Percentiles rank a stretch among this genome's conserved stretches.
phyloP scores from a whole-genome alignment of 92 coral and sea anemone genomes.

The Umimayanthus kanabou region DNA sequence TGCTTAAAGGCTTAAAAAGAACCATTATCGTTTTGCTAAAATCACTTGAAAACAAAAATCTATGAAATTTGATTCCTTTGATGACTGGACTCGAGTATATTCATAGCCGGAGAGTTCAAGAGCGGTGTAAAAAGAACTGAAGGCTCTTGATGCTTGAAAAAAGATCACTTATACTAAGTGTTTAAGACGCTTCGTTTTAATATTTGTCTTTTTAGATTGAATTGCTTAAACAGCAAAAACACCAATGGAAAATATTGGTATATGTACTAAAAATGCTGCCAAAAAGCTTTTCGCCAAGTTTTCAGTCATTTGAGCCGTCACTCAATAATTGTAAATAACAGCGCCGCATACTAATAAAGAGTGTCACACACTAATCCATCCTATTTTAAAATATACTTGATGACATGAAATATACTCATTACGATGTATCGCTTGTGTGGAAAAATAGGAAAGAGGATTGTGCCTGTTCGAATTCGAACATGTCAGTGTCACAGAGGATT shows the following conservation, averaged over 20 bases:
- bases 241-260: too few species aligned
- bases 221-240: too few species aligned
- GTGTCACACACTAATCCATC: slow-evolving; percentile 33
- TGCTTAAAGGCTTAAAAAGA: slow-evolving; percentile 7
- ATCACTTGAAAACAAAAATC: neutral
- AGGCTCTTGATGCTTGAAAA: neutral
- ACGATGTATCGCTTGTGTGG: neutral
- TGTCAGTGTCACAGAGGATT: neutral
- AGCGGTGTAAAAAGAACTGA: neutral
- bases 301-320: neutral
- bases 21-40: neutral
- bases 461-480: neutral
- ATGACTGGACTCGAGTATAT: too few species aligned
- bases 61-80: too few species aligned
- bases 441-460: neutral
- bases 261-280: neutral
- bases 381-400: slow-evolving; percentile 14
- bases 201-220: too few species aligned
- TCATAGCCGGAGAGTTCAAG: neutral
- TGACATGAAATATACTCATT: neutral
- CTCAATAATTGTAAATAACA: neutral
- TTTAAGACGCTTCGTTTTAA: too few species aligned
- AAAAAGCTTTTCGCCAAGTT: too few species aligned
- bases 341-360: neutral
- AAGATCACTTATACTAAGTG: neutral